phyloP scores from a whole-genome alignment of 2,888 invertebrate species.

The Adela reaumurella region DNA sequence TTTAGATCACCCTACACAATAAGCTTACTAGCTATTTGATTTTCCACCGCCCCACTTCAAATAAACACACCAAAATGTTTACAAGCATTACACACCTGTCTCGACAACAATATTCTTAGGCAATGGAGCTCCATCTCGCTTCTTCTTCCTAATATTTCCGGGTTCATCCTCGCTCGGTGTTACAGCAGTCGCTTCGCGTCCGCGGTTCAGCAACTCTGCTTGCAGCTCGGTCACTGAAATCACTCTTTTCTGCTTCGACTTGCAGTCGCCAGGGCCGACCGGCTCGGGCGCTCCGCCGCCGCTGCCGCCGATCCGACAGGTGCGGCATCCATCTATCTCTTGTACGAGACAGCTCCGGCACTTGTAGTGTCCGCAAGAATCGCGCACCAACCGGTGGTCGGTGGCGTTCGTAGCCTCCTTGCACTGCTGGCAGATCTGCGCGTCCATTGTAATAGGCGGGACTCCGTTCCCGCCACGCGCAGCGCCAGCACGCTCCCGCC shows the following conservation, averaged over 20 bases:
- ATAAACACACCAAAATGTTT: too few relatives aligned
- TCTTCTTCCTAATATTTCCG: slow-evolving; percentile 20
- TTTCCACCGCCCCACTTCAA: too few relatives aligned
- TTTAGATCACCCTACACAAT: too few relatives aligned
- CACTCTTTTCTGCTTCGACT: neutral
- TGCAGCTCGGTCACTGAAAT: neutral
- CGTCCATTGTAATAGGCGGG: slow-evolving; percentile 1
- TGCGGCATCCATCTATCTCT: slow-evolving; percentile 63
- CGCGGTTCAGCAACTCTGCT: slow-evolving; percentile 7
- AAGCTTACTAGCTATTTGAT: too few relatives aligned
- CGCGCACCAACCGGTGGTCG: slow-evolving; percentile 63
- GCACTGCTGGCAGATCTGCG: slow-evolving; percentile 58
- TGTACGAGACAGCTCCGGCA: slow-evolving; percentile 68
- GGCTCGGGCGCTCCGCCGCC: slow-evolving; percentile 6
- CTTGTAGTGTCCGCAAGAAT: slow-evolving; percentile 72
- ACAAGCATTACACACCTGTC: neutral
- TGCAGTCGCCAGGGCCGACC: slow-evolving; percentile 7
- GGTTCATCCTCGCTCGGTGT: slow-evolving; percentile 11
- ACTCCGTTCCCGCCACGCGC: neutral
- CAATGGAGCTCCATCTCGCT: slow-evolving; percentile 5
- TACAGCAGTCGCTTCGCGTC: slow-evolving; percentile 13
- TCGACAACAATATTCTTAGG: slow-evolving; percentile 3
- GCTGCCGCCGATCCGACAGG: slow-evolving; percentile 31
- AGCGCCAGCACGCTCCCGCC: neutral
- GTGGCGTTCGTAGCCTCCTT: slow-evolving; percentile 51